phyloP scores from a whole-genome alignment of 2,888 invertebrate genomes.

The Apeira syringaria region DNA sequence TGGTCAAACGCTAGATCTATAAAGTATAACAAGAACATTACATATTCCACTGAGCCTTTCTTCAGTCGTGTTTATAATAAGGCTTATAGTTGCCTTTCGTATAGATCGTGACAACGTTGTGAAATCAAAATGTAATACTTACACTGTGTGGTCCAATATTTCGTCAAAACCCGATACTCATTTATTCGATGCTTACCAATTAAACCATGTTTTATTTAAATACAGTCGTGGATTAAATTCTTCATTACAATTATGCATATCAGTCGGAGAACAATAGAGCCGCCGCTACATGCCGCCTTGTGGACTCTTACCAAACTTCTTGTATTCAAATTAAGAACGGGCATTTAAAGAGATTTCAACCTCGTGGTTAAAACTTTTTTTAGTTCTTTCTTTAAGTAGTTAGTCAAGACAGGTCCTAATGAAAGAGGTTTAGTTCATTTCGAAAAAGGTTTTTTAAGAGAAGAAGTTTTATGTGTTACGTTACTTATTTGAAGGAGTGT shows the following conservation, averaged over 20 bases:
- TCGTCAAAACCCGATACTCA: constrained; percentile 26
- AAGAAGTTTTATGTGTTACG: too few species aligned
- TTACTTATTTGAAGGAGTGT: too few species aligned
- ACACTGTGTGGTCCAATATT: constrained; percentile 46
- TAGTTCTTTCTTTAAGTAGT: too few species aligned
- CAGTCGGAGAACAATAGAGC: constrained; percentile 29
- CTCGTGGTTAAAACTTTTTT: not conserved
- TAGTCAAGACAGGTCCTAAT: not conserved
- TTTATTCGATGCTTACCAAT: constrained; percentile 23
- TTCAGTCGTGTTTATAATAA: too few species aligned
- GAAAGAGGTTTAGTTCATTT: not conserved
- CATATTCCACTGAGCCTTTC: too few species aligned
- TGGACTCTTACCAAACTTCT: constrained; percentile 19
- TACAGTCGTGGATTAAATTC: constrained; percentile 27
- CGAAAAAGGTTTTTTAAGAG: not conserved
- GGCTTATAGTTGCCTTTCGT: too few species aligned
- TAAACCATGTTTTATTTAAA: constrained; percentile 26
- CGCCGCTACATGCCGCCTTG: constrained; percentile 25
- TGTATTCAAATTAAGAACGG: constrained; percentile 12
- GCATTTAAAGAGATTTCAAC: constrained; percentile 6
- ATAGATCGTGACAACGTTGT: constrained; percentile 45
- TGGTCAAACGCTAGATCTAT: too few species aligned
- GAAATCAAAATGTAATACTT: constrained; percentile 39
- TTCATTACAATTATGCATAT: constrained; percentile 30
- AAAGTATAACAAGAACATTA: too few species aligned